A percentile compares a stretch with the other conserved stretches of the same genome.
These are phyloP conservation scores for Leptosomus discolor DNA, from an alignment of 2,113 vertebrate species.

Conservation along the genomic window DNA sequence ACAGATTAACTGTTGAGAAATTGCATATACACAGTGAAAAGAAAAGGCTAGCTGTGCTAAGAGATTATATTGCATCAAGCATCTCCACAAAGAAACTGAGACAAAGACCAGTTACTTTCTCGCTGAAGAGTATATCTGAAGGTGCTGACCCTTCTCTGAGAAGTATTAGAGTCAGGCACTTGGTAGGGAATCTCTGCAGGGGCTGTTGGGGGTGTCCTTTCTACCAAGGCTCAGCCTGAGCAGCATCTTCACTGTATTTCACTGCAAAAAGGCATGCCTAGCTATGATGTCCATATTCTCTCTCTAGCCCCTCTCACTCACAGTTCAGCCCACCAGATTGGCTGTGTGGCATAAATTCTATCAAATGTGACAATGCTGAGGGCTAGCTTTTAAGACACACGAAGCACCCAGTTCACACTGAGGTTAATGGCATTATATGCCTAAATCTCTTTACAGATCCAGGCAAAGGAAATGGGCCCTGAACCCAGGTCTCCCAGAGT, in stretches of 20 bases:
- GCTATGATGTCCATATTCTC: neutral
- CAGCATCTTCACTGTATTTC: neutral
- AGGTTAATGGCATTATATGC: neutral
- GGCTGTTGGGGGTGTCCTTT: neutral
- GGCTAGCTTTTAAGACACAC: neutral
- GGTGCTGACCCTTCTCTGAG: neutral
- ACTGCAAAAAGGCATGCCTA: neutral
- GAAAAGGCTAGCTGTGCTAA: neutral
- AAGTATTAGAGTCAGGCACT: neutral
- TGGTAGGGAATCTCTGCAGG: neutral
- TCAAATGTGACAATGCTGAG: neutral
- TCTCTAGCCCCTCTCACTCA: neutral
- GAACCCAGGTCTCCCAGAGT: neutral
- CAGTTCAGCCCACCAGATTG: neutral
- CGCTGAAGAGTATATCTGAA: neutral
- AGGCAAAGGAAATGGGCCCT: neutral
- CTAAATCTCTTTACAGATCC: neutral
- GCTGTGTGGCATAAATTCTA: neutral
- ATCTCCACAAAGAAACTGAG: neutral
- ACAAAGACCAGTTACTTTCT: neutral
- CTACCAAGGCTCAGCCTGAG: neutral
- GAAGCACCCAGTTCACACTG: neutral
- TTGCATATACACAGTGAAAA: neutral
- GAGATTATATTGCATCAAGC: neutral
- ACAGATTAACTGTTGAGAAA: neutral